Conservation (phyloP, 2,888 invertebrate genomes). For the Dendrolimus pini region DNA sequence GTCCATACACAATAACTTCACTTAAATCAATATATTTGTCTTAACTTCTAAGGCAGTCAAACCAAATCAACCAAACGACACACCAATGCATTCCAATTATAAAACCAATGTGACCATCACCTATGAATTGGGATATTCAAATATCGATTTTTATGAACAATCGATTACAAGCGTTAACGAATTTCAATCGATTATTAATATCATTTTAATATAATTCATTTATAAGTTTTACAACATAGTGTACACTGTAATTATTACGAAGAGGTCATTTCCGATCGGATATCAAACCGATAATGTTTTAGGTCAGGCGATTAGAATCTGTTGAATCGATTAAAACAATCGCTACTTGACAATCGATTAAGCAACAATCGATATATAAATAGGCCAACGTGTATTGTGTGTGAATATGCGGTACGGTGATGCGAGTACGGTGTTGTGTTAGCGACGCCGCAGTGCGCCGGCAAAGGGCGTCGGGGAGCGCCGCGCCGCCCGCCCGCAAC, state of each 20-base stretch:
- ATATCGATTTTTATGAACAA: too few relatives aligned
- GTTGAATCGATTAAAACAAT: too few relatives aligned
- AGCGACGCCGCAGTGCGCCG: not conserved
- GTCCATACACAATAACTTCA: not conserved
- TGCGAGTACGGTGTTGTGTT: slow-evolving; percentile 1
- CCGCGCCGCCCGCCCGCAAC: not conserved
- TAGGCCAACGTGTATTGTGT: not conserved
- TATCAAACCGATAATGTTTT: too few relatives aligned
- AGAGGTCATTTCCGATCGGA: too few relatives aligned
- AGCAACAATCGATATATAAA: too few relatives aligned
- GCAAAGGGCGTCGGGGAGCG: not conserved
- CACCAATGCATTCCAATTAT: not conserved
- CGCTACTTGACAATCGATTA: too few relatives aligned
- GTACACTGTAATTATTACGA: too few relatives aligned
- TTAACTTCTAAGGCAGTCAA: not conserved
- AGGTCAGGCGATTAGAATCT: too few relatives aligned
- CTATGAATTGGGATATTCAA: not conserved
- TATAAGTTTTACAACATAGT: too few relatives aligned
- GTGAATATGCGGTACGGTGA: not conserved
- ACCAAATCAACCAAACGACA: not conserved
- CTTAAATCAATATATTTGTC: not conserved
- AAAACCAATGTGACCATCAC: not conserved
- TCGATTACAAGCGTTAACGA: too few relatives aligned
- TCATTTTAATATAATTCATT: too few relatives aligned
- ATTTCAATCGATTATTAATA: too few relatives aligned